Percentiles rank a stretch among this genome's conserved stretches.
Conservation (phyloP, 2,797 vertebrate species). For the Sarcophilus harrisii region DNA sequence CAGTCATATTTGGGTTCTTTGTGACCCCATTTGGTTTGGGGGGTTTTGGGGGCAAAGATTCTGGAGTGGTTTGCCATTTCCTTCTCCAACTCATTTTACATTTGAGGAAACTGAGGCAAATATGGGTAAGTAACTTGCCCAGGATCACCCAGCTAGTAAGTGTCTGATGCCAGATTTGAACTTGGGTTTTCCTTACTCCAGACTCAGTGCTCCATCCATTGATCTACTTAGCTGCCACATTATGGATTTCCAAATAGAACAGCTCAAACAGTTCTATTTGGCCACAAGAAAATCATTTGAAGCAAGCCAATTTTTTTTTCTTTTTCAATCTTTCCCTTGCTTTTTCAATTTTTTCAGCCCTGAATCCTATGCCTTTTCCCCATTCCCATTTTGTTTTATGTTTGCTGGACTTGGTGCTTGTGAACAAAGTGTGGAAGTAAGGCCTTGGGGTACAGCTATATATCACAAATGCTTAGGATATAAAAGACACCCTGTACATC, state of each 20-base stretch:
- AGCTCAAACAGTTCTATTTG: background rate
- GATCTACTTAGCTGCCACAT: background rate
- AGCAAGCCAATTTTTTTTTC: background rate
- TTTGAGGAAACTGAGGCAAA: background rate
- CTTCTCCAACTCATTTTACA: background rate
- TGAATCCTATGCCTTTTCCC: background rate
- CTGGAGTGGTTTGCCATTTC: background rate
- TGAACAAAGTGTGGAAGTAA: background rate
- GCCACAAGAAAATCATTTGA: background rate
- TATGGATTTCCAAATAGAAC: background rate
- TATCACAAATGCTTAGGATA: background rate
- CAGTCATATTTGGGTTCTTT: background rate
- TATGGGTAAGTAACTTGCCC: background rate
- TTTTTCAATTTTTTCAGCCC: too few relatives aligned
- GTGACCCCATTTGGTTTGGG: background rate
- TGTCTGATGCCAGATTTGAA: background rate
- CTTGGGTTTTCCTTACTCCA: background rate
- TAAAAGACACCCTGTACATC: background rate
- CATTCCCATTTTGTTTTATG: background rate
- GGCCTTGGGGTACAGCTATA: background rate
- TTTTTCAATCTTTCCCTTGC: background rate
- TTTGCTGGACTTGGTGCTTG: background rate
- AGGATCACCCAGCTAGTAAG: background rate
- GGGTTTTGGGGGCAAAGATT: background rate
- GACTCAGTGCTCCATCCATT: background rate